Evolutionary conservation across 2,113 vertebrate genomes (phyloP).

Genomic region (Neomonachus schauinslandi): DNA sequence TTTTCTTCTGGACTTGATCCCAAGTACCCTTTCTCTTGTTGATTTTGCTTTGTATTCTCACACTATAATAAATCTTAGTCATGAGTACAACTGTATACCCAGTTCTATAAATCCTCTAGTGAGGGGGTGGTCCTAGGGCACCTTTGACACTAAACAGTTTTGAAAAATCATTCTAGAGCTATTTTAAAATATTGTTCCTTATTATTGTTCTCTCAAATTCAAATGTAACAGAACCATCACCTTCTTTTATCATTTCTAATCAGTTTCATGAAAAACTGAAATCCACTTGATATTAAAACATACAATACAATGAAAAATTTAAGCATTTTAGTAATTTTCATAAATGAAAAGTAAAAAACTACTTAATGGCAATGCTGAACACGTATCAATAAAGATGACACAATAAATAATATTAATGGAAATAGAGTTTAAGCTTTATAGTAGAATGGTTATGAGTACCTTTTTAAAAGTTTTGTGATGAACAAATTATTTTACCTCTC

Average conservation of each 20-base stretch:
- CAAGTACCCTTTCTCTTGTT: background rate
- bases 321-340: constrained; percentile 20
- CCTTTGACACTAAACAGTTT: background rate
- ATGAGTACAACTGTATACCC: background rate
- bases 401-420: background rate
- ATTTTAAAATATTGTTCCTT: background rate
- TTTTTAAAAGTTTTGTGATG: constrained; percentile 28
- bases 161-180: background rate
- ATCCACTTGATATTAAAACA: background rate
- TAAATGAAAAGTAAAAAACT: background rate
- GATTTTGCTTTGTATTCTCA: background rate
- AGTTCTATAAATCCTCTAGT: background rate
- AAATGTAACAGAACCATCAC: background rate
- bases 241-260: constrained; percentile 4
- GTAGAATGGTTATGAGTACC: background rate
- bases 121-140: background rate
- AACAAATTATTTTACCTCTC: constrained; percentile 33
- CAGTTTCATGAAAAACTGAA: constrained; percentile 3
- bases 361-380: background rate
- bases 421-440: background rate
- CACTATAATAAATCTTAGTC: background rate
- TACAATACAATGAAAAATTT: background rate
- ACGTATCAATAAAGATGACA: background rate
- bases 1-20: background rate
- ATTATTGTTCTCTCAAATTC: background rate